Evolutionary conservation across 2,113 vertebrate genomes (phyloP).

Genomic region (Myotis yumanensis): DNA sequence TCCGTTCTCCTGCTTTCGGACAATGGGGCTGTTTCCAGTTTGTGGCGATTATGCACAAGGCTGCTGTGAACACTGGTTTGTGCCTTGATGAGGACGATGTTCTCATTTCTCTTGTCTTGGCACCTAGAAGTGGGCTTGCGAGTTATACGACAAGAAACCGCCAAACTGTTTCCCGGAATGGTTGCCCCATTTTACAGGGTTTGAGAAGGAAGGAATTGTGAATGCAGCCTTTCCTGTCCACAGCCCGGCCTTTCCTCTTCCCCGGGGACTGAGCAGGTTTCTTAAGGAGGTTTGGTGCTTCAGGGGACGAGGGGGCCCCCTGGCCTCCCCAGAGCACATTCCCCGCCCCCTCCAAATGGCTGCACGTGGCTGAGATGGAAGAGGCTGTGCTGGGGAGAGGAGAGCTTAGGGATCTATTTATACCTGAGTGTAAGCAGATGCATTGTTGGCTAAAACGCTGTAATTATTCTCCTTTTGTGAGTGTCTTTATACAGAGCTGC

Average conservation of each 20-base stretch:
- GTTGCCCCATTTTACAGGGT: neutral
- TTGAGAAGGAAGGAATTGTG: neutral
- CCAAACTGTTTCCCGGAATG: neutral
- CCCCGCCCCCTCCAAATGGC: slow-evolving; percentile 23
- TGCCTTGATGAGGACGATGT: rapidly evolving
- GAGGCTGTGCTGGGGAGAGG: slow-evolving; percentile 65
- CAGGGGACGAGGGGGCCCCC: neutral
- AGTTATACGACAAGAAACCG: neutral
- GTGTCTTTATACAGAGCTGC: slow-evolving; percentile 72
- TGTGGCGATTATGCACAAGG: neutral
- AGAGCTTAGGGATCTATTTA: slow-evolving; percentile 79
- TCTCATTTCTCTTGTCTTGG: neutral
- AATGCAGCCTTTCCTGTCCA: neutral
- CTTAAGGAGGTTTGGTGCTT: neutral
- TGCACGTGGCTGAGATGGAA: slow-evolving; percentile 68
- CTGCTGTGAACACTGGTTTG: neutral
- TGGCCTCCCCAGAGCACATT: neutral
- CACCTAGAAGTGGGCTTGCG: neutral
- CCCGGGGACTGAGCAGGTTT: neutral
- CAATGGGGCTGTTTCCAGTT: neutral
- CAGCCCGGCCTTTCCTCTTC: neutral
- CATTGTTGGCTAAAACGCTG: slow-evolving; percentile 70
- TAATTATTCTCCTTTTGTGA: slow-evolving; percentile 75
- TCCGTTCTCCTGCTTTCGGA: neutral
- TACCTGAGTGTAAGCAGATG: slow-evolving; percentile 79